Conservation (phyloP, 2,797 vertebrate genomes). For the Anabas testudineus region DNA sequence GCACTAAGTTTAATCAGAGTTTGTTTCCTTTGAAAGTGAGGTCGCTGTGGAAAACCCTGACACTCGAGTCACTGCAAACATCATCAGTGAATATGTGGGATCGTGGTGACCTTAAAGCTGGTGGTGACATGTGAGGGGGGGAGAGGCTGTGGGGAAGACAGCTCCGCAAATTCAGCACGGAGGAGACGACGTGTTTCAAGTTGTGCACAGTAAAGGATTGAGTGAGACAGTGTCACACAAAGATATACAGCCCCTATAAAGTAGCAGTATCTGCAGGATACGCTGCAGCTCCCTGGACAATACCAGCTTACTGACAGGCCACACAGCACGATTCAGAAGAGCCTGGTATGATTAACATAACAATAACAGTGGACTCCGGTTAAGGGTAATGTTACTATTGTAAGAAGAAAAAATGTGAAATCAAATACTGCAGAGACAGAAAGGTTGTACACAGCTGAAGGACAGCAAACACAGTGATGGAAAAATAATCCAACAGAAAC, state of each 20-base stretch:
- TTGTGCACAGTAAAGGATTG: background rate
- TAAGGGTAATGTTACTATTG: background rate
- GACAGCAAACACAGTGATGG: background rate
- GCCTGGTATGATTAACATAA: background rate
- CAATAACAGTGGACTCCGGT: slow-evolving; percentile 18
- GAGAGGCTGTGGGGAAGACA: slow-evolving; percentile 1
- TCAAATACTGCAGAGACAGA: background rate
- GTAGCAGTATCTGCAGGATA: slow-evolving; percentile 15
- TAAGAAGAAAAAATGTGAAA: background rate
- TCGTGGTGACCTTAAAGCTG: slow-evolving; percentile 60
- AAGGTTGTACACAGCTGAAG: background rate
- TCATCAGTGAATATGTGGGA: slow-evolving; percentile 70
- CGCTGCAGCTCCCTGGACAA: slow-evolving; percentile 28
- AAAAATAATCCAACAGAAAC: background rate
- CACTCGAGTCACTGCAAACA: slow-evolving; percentile 63
- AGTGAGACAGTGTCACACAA: slow-evolving; percentile 8
- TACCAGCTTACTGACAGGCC: slow-evolving; percentile 1
- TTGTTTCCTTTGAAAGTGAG: slow-evolving; percentile 37
- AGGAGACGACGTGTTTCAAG: slow-evolving; percentile 10
- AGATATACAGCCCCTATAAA: slow-evolving; percentile 13
- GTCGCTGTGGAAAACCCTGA: slow-evolving; percentile 70
- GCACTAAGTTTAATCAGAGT: slow-evolving; percentile 30
- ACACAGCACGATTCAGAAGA: slow-evolving; percentile 2
- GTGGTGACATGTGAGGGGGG: slow-evolving; percentile 46
- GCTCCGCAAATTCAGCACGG: background rate